Evolutionary conservation across 2,113 vertebrate species (phyloP), one percentile per base, ranked within the genome.

Genomic region (Mixornis gularis): DNA sequence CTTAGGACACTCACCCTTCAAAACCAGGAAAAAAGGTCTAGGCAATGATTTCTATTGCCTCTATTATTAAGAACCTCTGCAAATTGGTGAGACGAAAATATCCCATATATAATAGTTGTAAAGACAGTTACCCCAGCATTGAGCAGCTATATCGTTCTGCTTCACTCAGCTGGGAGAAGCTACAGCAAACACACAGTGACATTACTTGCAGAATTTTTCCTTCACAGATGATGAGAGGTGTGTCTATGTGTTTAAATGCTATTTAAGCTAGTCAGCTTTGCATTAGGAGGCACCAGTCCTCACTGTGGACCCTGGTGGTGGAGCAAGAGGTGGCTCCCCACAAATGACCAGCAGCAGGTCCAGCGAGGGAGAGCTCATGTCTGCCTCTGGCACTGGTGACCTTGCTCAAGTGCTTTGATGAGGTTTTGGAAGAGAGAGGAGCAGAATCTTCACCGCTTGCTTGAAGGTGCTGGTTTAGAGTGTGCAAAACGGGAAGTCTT

Each of bases 281-380:
- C 26, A 12, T 41, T 46, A 52, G 32, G 55, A 63, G 53, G 22
- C 32, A 29, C 8, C 40, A 77, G 68, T 27, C 24, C 32, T 4
- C 24, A 27, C 7, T 0, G 0, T 32, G 38, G 51, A 44, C 16
- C 19, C 18, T 51, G 41, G 29, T 17, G 10, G 10, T 18, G 14
- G 56, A 83, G 51, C 43, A 56, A 13, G 43, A 70, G 34, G 32
- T 25, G 1, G 0, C 29, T 64, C 32, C 41, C 12, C 15, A 30
- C 14, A 29, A 46, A 30, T 0, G 0, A 51, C 26, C 40, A 80
- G 21, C 20, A 53, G 8, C 21, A 24, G 32, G 8, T 38, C 14
- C 58, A 65, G 6, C 0, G 0, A 76, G 34, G 12, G 20, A 70
- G 24, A 79, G 18, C 29, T 90, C 66, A 5, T 17, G 17, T 25